phyloP scores from a whole-genome alignment of 1,140 invertebrate species.

The Campodea augens region DNA sequence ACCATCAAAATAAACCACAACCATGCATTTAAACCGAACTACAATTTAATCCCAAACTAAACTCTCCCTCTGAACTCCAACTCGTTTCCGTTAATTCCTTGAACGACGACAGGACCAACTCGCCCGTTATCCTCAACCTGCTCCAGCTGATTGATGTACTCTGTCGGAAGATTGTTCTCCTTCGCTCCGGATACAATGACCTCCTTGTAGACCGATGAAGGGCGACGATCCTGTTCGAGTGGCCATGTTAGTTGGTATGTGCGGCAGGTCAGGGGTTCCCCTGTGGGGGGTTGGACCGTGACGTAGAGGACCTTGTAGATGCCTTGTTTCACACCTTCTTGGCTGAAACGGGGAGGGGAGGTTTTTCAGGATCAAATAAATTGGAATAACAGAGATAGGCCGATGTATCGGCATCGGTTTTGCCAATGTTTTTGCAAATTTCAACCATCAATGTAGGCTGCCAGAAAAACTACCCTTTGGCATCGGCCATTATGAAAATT shows the following conservation, averaged over 20 bases:
- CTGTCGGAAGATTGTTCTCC: constrained; percentile 42
- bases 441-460: no score
- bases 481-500: background rate
- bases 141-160: constrained; percentile 41
- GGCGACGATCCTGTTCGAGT: constrained; percentile 34
- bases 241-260: constrained; percentile 39
- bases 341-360: constrained; percentile 27
- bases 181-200: constrained; percentile 40
- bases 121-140: constrained; percentile 45
- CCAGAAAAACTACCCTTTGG: no score
- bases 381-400: background rate
- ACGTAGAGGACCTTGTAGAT: constrained; percentile 44
- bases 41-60: constrained; percentile 13
- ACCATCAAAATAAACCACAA: no score
- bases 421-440: no score
- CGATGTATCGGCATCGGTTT: no score
- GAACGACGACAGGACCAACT: constrained; percentile 25
- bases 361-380: background rate
- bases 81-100: no score
- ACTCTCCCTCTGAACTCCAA: no score
- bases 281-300: constrained; percentile 30
- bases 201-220: constrained; percentile 46
- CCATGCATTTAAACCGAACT: constrained; percentile 4
- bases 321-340: constrained; percentile 49
- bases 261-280: constrained; percentile 32